Evolutionary conservation across 1,140 invertebrate genomes (phyloP), one percentile per base, ranked within the genome.

Genomic region (Eumeta japonica): DNA sequence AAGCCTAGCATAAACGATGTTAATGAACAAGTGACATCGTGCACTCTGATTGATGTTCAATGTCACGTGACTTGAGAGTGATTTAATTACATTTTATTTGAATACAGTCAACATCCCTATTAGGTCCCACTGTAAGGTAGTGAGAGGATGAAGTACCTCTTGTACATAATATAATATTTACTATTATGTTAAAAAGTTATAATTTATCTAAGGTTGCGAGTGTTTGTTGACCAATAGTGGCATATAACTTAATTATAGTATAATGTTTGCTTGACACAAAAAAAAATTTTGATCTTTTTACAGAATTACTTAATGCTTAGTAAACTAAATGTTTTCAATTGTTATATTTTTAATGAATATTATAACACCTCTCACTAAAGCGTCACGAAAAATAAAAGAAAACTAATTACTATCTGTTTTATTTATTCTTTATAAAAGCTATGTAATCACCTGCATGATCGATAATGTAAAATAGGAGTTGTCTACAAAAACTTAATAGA

Each of bases 221-320:
- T 55, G 54, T 74, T 71, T 64, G 58, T 68, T 73, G 68, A 75
- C 63, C 65, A 73, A 73, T 58, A 57, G 55, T 36, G 57, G 46
- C 46, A 46, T 63, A 58, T 45, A 52, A 42, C 52, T 35, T 67
- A 59, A 57, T 48, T 50, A 50, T 16, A 55, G 43, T 50, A 48
- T 63, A 67, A 51, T 52, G 46, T 50, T 58, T 55, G 61, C 62
- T 68, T 62, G 39, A 46, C 49, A 53, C 41, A 12, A 46, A 44
- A 41, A 48, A 51, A 41, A 43, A 46, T 51, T 46, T 48, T 52
- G 42, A 41, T 43, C 57, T 57, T 48, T 52, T 50, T 52, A 48
- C n/a, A n/a, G n/a, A n/a, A n/a, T 50, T 37, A 44, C 49, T 48
- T 50, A 53, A 46, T 48, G 54, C 58, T 63, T 62, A 50, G 53